Evolutionary conservation across 2,113 vertebrate genomes (phyloP).

Genomic region (Alectura lathami): DNA sequence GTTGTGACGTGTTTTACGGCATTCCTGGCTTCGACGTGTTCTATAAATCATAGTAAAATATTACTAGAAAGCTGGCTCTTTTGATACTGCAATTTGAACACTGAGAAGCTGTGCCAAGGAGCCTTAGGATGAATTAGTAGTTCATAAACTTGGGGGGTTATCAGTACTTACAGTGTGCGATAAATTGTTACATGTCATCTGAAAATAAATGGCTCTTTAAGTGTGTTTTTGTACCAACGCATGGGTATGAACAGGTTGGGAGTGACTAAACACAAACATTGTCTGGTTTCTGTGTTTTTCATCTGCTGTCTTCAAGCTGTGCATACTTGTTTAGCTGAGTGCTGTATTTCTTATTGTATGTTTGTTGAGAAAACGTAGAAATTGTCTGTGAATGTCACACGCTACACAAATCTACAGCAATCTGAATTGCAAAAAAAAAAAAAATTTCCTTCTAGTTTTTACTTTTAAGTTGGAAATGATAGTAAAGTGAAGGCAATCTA

Average conservation of each 20-base stretch:
- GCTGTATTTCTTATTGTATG: not conserved
- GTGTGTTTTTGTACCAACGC: not conserved
- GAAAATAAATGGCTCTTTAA: constrained; percentile 13
- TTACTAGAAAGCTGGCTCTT: not conserved
- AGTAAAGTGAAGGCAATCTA: constrained; percentile 32
- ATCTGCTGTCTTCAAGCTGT: not conserved
- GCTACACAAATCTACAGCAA: not conserved
- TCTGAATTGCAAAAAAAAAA: not conserved
- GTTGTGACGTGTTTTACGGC: not conserved
- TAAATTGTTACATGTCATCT: not conserved
- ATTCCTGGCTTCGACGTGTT: not conserved
- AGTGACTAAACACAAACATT: not conserved
- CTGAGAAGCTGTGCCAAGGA: not conserved
- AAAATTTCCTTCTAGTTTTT: not conserved
- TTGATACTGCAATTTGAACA: not conserved
- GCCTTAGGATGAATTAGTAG: not conserved
- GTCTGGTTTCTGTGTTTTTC: not conserved
- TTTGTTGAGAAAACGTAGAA: not conserved
- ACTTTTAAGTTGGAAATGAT: constrained; percentile 17
- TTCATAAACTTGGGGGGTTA: constrained; percentile 3
- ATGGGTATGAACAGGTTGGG: not conserved
- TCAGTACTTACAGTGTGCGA: not conserved
- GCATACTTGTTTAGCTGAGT: not conserved
- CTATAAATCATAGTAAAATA: not conserved
- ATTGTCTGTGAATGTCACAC: not conserved